Base-by-base conservation (phyloP, 2,888 invertebrate species). In the Aphidoletes aphidimyza region DNA sequence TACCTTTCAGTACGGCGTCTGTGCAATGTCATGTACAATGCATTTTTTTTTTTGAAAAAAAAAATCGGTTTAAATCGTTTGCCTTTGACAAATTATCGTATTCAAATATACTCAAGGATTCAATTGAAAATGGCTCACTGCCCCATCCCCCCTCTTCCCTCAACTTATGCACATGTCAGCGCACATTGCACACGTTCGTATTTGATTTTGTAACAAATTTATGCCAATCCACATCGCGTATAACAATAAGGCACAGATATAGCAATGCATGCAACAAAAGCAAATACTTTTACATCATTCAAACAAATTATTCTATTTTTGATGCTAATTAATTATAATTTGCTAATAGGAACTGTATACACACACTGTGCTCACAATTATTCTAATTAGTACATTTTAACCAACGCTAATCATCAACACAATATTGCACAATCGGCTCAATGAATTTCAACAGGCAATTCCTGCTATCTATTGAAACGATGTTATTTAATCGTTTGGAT, bases 31-130 rank as follows among this genome's bases (percentile, higher is more conserved):
- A 54, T n/a, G n/a, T n/a, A n/a, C n/a, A n/a, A n/a, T n/a, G n/a
- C n/a, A n/a, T n/a, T n/a, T n/a, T n/a, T n/a, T n/a, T n/a, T n/a
- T n/a, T n/a, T n/a, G n/a, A 47, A 39, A 39, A 39, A 39, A 39
- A 39, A 39, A 39, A 8, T 47, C 19, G 47, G 2, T 47, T 6
- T 14, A 19, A 47, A 47, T 8, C 17, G 54, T 69, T 30, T 30
- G 69, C 3, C 69, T 5, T 54, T 22, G 54, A 69, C 54, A n/a
- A 54, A 54, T 54, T 54, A 54, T 54, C 54, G 22, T 54, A 69
- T 69, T 69, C 69, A 69, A 69, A 69, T 69, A 30, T n/a, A 26
- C 5, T 69, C 69, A 69, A 69, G 69, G 69, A 69, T 69, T 34
- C 69, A 34, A 30, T 14, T 34, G 69, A 69, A 69, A 69, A 69